Conservation (phyloP, 2,888 invertebrate genomes). For the Oscheius onirici region DNA sequence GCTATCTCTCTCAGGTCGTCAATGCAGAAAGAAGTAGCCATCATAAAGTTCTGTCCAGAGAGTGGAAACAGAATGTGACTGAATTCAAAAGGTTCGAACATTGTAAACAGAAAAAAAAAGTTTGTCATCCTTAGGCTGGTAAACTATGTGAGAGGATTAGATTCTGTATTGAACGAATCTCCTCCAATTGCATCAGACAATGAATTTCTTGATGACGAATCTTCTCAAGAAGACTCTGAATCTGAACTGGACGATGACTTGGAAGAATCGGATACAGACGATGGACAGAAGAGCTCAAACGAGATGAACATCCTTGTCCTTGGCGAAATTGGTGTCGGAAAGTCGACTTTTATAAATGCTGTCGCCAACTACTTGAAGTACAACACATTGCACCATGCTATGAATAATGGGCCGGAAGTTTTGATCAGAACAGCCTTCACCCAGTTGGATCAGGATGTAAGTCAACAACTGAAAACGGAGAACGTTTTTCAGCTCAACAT, state of each 20-base stretch:
- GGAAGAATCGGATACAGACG: too few relatives aligned
- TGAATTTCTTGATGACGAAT: too few relatives aligned
- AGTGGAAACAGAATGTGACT: background rate
- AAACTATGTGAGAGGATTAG: too few relatives aligned
- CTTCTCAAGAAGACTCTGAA: too few relatives aligned
- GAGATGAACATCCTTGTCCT: constrained; percentile 7
- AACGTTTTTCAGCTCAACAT: background rate
- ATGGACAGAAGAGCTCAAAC: background rate
- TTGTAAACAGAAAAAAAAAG: too few relatives aligned
- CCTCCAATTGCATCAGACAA: too few relatives aligned
- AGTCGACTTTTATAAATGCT: constrained; percentile 16
- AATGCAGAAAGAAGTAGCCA: too few relatives aligned
- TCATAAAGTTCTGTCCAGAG: background rate
- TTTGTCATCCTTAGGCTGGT: too few relatives aligned
- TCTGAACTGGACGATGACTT: too few relatives aligned
- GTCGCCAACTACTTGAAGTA: constrained; percentile 9
- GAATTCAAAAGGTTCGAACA: background rate
- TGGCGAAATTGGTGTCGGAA: constrained; percentile 6
- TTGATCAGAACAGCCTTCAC: background rate
- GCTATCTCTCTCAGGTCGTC: too few relatives aligned
- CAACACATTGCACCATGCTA: background rate
- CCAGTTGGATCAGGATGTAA: background rate
- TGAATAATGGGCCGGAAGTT: background rate
- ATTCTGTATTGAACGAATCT: too few relatives aligned
- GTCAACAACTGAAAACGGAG: too few relatives aligned